Conservation (phyloP, 2,888 invertebrate species). For the Conomelus anceps region DNA sequence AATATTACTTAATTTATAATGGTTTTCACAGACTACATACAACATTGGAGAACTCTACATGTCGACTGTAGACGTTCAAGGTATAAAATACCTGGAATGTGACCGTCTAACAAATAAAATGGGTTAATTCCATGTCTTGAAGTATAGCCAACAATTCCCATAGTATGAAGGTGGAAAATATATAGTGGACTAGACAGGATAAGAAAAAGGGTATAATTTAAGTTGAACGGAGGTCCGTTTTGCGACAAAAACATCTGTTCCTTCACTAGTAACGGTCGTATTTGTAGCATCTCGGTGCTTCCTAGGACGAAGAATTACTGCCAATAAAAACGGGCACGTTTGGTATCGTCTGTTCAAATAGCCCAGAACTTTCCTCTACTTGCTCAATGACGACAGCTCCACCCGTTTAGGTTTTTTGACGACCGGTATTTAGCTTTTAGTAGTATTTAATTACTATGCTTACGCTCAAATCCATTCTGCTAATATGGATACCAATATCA, state of each 20-base stretch:
- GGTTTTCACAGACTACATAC: no score
- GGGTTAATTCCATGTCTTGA: background rate
- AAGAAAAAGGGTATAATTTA: background rate
- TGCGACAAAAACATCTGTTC: background rate
- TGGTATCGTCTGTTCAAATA: background rate
- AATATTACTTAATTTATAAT: no score
- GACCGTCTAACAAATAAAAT: background rate
- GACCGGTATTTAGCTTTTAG: background rate
- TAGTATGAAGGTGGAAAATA: background rate
- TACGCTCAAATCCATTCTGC: no score
- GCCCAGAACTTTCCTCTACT: background rate
- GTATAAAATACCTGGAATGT: background rate
- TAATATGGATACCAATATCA: no score
- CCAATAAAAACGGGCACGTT: background rate
- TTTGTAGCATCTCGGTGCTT: background rate
- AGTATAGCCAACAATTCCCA: background rate
- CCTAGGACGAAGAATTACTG: background rate
- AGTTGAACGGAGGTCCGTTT: background rate
- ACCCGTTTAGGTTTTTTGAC: background rate
- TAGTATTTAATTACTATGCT: no score
- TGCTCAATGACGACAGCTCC: background rate
- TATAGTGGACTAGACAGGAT: background rate
- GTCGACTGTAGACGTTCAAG: background rate
- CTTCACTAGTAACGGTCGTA: background rate
- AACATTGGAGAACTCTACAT: no score